Base-by-base conservation (phyloP, 1,140 invertebrate genomes). In the Sinonovacula constricta region DNA sequence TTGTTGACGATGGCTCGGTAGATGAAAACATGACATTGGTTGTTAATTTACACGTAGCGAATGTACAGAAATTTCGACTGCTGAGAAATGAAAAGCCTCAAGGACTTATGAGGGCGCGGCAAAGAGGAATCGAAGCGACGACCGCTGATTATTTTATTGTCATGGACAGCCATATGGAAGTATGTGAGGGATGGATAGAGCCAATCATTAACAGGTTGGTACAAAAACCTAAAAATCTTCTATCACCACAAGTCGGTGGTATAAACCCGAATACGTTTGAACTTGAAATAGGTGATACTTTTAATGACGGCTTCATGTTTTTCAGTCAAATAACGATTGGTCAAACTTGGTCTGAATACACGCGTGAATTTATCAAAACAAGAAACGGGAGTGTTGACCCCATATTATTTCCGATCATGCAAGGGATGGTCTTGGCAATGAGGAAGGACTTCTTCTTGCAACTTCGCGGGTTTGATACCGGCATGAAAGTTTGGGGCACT, bases 401-500 rank as follows among this genome's bases (percentile, higher is more conserved):
- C 14, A 71, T 71, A 28, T 24, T 22, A 45, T 71, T 45, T 39
- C 33, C 56, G 14, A 71, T 71, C n/a, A 57, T 71, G 4, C 69
- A 54, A 3, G 69, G 69, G 4, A 71, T 71, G 69, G 62, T 71
- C 56, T 60, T 57, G 57, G 54, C 69, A 24, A 71, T 71, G 69
- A 56, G 53, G 30, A 71, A 71, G 56, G 22, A 33, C 5, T 71
- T 60, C 92, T 99, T 99, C 90, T 93, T 94, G 82, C 92, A 96
- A 82, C 93, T 99, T 15, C 98, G 98, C 36, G 87, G 81, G 36
- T 89, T 89, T 75, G 88, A 88, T 74, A 51, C 75, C 18, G 82
- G 82, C 87, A 93, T 99, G 85, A 96, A 94, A 72, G 93, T 94
- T 45, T 94, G 93, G 93, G 98, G 98, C 51, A 97, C 97, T 1